Conservation (phyloP, 2,113 vertebrate species). For the Ancistrus triradiatus region DNA sequence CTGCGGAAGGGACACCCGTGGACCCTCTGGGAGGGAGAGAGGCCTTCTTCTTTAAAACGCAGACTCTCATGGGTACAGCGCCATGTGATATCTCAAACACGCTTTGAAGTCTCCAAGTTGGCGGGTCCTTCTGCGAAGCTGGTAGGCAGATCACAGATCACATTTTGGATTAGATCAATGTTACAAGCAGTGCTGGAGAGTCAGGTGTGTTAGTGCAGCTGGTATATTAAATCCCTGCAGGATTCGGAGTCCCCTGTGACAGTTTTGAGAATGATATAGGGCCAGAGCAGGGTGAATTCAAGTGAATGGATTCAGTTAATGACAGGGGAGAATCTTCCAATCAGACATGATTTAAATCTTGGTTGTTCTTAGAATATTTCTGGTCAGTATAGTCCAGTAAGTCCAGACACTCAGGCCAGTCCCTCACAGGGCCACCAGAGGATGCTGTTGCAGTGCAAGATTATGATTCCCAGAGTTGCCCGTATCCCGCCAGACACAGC, state of each 20-base stretch:
- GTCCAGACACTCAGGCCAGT: too few relatives aligned
- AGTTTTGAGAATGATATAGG: background rate
- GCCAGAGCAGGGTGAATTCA: too few relatives aligned
- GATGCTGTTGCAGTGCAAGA: too few relatives aligned
- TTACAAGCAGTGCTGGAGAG: background rate
- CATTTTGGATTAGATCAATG: background rate
- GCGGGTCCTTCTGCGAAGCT: conserved; percentile 11
- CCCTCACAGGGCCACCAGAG: too few relatives aligned
- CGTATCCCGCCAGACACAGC: too few relatives aligned
- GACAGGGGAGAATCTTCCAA: too few relatives aligned
- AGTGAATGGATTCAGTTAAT: too few relatives aligned
- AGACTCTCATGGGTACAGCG: conserved; percentile 25
- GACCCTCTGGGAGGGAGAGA: conserved; percentile 23
- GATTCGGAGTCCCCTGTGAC: background rate
- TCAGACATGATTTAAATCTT: too few relatives aligned
- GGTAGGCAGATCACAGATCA: too few relatives aligned
- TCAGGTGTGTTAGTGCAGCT: background rate
- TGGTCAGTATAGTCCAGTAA: too few relatives aligned
- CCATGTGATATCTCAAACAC: conserved; percentile 33
- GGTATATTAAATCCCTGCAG: background rate
- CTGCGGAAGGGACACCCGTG: conserved; percentile 38
- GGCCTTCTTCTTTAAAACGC: conserved; percentile 36
- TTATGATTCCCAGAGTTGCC: too few relatives aligned
- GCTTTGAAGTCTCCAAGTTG: conserved; percentile 38
- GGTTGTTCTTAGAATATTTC: too few relatives aligned